Base-by-base conservation (phyloP, 92 coral and sea anemone species). In the Micromussa lordhowensis region DNA sequence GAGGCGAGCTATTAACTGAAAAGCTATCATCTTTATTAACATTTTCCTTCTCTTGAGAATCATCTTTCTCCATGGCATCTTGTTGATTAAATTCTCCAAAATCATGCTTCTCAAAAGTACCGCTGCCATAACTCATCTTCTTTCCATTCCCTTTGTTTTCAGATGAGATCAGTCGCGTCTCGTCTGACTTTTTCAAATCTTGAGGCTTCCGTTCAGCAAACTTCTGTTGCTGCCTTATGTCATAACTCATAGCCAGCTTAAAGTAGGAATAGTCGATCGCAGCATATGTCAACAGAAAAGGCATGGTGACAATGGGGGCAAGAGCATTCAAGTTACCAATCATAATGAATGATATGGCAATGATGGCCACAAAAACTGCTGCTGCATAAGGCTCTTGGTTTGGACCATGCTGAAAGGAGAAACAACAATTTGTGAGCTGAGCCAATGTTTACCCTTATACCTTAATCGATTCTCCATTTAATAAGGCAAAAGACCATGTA, bases 241-340 rank as follows among this genome's bases (percentile, higher is more conserved):
- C 99, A 80, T 96, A 93, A 40, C 98, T 96, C 99, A 98, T 98
- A 69, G 98, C 99, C 15, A 98, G 98, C 70, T 98, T 98, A 77
- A 98, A 98, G 90, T 98, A 98, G 13, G 99, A 98, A 68, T 98
- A 98, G 87, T 98, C 98, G 30, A 98, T 95, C 4, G 96, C 98
- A 30, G 99, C 99, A 71, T 98, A 98, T 4, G 99, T 98, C 75
- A 98, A 77, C 11, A 98, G 91, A 70, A 96, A 98, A n/a, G 99
- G 99, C 99, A 98, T 98, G 6, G 98, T 98, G 72, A 98, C 99
- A 63, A 98, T 95, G 2, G 99, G 98, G 2, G 99, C 99, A 4
- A 98, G 87, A 11, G 99, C 98, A 78, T 98, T 98, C 74, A 98
- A 90, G 89, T 98, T 94, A 30, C 99, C 99, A 31, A 96, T 94